Conservation (phyloP, 2,113 vertebrate genomes). For the Lasiurus cinereus region DNA sequence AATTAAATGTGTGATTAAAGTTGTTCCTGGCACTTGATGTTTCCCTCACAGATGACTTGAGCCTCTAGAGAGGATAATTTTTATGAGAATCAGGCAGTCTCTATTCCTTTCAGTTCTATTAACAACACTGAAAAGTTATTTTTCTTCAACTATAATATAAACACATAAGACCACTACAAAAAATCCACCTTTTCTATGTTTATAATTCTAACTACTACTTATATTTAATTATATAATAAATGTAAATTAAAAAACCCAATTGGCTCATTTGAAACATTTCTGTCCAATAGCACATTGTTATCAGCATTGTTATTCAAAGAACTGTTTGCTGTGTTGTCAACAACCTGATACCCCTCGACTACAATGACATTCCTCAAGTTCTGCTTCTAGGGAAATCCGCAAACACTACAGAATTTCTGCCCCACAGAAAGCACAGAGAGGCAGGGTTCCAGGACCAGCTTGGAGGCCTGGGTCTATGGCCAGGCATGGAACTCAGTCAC, state of each 20-base stretch:
- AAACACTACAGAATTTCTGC: neutral
- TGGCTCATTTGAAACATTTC: neutral
- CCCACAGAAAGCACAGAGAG: neutral
- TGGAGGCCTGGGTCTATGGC: neutral
- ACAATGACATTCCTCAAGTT: neutral
- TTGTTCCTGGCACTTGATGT: slow-evolving; percentile 68
- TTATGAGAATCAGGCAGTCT: slow-evolving; percentile 80
- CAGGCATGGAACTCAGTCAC: neutral
- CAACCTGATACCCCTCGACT: neutral
- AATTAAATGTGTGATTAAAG: slow-evolving; percentile 79
- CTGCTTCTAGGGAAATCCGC: neutral
- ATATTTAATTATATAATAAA: neutral
- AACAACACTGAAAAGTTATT: neutral
- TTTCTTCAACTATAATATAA: neutral
- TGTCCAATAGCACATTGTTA: neutral
- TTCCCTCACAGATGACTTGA: slow-evolving; percentile 79
- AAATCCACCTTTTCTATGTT: neutral
- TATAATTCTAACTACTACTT: neutral
- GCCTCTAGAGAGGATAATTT: slow-evolving; percentile 66
- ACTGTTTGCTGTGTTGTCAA: neutral
- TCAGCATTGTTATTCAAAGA: neutral
- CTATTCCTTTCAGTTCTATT: slow-evolving; percentile 71
- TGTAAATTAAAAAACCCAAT: neutral
- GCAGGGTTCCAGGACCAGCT: neutral
- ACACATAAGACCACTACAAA: neutral